A percentile compares a stretch with the other conserved stretches of the same genome.
phyloP scores from a whole-genome alignment of 2,797 vertebrate species.

The Chiroxiphia lanceolata region DNA sequence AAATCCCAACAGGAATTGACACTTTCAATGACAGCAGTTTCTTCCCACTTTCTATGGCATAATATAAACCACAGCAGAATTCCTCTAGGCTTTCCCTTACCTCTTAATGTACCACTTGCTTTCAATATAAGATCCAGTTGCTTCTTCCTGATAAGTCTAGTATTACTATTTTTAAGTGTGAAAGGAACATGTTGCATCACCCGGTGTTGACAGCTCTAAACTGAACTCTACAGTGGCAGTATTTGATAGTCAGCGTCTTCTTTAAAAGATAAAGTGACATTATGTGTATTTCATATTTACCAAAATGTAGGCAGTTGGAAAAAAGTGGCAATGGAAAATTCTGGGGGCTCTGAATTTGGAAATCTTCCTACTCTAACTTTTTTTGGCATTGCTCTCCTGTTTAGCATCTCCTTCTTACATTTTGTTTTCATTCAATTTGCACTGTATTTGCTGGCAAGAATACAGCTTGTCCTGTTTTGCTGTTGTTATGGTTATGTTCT shows the following conservation, averaged over 20 bases:
- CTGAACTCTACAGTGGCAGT: not conserved
- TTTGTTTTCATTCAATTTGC: not conserved
- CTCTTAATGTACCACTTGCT: not conserved
- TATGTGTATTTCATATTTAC: not conserved
- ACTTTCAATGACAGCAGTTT: not conserved
- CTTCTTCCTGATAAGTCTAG: not conserved
- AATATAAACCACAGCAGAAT: not conserved
- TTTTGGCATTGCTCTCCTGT: not conserved
- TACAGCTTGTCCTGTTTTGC: not conserved
- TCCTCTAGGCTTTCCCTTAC: not conserved
- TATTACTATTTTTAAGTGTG: not conserved
- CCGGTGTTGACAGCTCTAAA: not conserved
- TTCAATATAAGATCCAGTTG: not conserved
- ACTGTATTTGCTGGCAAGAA: not conserved
- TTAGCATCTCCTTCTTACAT: not conserved
- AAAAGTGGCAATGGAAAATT: not conserved
- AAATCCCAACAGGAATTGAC: not conserved
- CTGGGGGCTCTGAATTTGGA: not conserved
- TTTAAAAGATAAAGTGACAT: not conserved
- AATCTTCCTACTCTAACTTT: not conserved
- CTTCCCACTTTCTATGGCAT: not conserved
- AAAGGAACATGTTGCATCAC: not conserved
- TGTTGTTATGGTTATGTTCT: not conserved
- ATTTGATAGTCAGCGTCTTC: not conserved
- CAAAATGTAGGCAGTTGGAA: not conserved